Evolutionary conservation across 2,113 vertebrate genomes (phyloP).

Genomic region (Bagarius yarrelli): DNA sequence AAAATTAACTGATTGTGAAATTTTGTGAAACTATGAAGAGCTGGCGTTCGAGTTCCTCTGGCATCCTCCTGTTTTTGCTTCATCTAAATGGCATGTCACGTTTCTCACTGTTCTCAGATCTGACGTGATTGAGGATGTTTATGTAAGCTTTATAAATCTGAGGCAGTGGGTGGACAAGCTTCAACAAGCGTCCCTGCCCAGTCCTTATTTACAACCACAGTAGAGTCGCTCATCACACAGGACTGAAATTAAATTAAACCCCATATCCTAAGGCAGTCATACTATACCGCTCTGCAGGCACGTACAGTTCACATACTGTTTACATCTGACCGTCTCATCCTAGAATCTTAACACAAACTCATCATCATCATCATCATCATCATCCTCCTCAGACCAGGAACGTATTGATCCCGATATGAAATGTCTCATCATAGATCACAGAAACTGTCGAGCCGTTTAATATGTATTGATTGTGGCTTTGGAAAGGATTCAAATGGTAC

Average conservation of each 20-base stretch:
- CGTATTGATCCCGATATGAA: conserved; percentile 68
- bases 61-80: not conserved
- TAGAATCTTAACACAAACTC: conserved; percentile 21
- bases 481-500: conserved; percentile 47
- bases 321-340: not conserved
- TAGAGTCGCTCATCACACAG: not conserved
- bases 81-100: not conserved
- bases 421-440: conserved; percentile 65
- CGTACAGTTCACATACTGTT: not conserved
- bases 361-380: conserved; percentile 51
- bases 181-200: not conserved
- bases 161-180: not conserved
- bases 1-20: not conserved
- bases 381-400: conserved; percentile 56
- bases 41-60: not conserved
- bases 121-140: not conserved
- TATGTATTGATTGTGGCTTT: conserved; percentile 67
- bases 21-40: not conserved
- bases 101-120: not conserved
- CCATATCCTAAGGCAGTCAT: conserved; percentile 17
- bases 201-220: conserved; percentile 22
- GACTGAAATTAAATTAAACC: conserved; percentile 31
- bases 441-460: conserved; percentile 67
- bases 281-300: not conserved
- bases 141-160: not conserved